phyloP scores from a whole-genome alignment of 30 jellyfish, hydroid and myxozoan species.

The Catostylus mosaicus region DNA sequence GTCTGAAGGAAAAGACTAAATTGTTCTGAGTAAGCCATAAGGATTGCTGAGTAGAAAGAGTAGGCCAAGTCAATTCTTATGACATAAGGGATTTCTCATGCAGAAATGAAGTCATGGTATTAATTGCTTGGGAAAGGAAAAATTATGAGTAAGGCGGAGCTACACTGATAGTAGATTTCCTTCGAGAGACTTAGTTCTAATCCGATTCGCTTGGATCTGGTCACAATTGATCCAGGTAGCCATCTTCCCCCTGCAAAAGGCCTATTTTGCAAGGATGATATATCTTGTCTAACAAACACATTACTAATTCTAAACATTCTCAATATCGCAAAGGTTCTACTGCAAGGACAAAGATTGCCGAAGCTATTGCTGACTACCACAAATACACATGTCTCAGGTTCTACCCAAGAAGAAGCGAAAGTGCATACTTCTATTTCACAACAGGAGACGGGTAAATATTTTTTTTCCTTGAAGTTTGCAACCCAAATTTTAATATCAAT shows the following conservation, averaged over 20 bases:
- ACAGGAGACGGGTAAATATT: slow-evolving; percentile 61
- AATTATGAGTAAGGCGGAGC: too few species aligned
- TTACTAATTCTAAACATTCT: not conserved
- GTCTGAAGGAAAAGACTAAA: too few species aligned
- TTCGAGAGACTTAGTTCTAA: too few species aligned
- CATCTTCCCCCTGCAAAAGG: not conserved
- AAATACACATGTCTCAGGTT: slow-evolving; percentile 49
- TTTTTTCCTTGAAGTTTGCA: not conserved
- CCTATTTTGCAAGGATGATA: not conserved
- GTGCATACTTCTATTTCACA: slow-evolving; percentile 52
- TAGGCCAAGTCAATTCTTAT: too few species aligned
- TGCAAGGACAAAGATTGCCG: slow-evolving; percentile 20
- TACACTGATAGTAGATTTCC: too few species aligned
- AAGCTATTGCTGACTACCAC: slow-evolving; percentile 54
- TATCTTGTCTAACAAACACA: not conserved
- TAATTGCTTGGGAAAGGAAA: too few species aligned
- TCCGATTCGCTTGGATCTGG: too few species aligned
- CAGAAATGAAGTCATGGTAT: too few species aligned
- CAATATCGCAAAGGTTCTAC: not conserved
- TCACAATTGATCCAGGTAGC: too few species aligned
- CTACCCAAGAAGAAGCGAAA: slow-evolving; percentile 22
- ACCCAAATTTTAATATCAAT: not conserved
- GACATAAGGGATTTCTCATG: too few species aligned
- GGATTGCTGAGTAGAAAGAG: too few species aligned
- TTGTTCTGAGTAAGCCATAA: too few species aligned